These are phyloP conservation scores for Drosophila simulans DNA, from an alignment of 1,140 invertebrate species.

Conservation along the genomic window DNA sequence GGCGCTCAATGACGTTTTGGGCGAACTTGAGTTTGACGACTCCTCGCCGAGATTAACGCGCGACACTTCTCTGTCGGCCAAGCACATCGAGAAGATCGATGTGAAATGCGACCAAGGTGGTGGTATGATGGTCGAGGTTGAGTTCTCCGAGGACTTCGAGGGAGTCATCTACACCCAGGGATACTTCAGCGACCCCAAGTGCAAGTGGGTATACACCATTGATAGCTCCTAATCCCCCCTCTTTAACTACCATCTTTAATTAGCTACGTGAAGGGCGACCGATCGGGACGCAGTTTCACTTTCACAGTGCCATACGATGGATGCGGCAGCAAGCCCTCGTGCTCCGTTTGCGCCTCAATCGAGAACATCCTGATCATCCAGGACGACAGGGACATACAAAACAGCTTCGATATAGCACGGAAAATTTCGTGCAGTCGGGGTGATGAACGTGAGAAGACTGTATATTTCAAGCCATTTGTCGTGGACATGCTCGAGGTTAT, in stretches of 20 bases:
- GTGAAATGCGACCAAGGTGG: constrained; percentile 87
- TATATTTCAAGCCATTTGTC: constrained; percentile 89
- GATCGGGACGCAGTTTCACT: constrained; percentile 85
- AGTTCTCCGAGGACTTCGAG: constrained; percentile 88
- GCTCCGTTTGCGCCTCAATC: constrained; percentile 86
- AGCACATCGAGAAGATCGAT: constrained; percentile 86
- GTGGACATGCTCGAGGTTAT: constrained; percentile 90
- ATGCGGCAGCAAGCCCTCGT: constrained; percentile 87
- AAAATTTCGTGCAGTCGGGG: constrained; percentile 87
- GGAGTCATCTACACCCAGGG: constrained; percentile 92
- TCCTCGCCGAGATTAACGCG: constrained; percentile 46
- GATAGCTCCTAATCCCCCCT: neutral
- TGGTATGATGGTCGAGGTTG: constrained; percentile 88
- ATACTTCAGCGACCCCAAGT: constrained; percentile 88
- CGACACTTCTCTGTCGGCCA: constrained; percentile 49
- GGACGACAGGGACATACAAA: constrained; percentile 88
- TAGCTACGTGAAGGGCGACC: constrained; percentile 88
- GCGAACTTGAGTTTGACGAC: constrained; percentile 42
- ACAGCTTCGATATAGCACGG: constrained; percentile 87
- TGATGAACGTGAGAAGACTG: constrained; percentile 86
- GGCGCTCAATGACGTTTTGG: constrained; percentile 48
- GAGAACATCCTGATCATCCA: constrained; percentile 89
- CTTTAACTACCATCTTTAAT: neutral
- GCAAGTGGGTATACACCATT: constrained; percentile 85
- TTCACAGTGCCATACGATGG: constrained; percentile 88